These are phyloP conservation scores for Anadara kagoshimensis DNA, from an alignment of 1,140 invertebrate genomes.

Conservation along the genomic window DNA sequence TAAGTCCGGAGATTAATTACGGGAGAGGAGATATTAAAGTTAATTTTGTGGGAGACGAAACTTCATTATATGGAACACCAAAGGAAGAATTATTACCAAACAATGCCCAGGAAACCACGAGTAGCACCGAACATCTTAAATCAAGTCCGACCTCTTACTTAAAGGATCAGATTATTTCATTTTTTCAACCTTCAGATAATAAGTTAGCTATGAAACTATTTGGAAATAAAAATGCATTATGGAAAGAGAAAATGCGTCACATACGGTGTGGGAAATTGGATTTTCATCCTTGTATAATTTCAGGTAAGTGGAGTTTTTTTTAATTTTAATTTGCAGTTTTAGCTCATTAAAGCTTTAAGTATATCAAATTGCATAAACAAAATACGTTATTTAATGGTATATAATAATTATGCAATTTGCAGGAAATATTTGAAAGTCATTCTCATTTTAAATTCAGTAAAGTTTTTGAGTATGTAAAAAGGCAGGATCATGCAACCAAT, in stretches of 20 bases:
- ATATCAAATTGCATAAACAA: too few species aligned
- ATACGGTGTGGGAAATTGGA: constrained; percentile 73
- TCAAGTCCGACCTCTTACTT: constrained; percentile 61
- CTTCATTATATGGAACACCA: constrained; percentile 96
- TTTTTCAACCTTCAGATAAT: constrained; percentile 75
- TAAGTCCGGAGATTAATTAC: constrained; percentile 79
- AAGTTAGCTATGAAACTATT: constrained; percentile 76
- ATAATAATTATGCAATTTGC: too few species aligned
- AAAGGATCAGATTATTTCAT: constrained; percentile 72
- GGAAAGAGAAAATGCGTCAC: constrained; percentile 74
- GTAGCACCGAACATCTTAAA: constrained; percentile 49
- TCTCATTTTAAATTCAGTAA: too few species aligned
- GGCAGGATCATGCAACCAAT: too few species aligned
- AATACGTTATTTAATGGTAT: too few species aligned
- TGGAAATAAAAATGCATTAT: constrained; percentile 74
- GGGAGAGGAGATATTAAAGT: constrained; percentile 66
- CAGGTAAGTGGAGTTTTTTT: constrained; percentile 70
- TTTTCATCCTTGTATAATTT: constrained; percentile 75
- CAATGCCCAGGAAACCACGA: constrained; percentile 33
- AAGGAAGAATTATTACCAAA: constrained; percentile 89
- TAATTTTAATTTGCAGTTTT: too few species aligned
- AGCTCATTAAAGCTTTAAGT: too few species aligned
- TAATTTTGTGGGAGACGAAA: constrained; percentile 82
- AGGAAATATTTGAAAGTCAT: too few species aligned
- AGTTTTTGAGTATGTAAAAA: too few species aligned